phyloP scores from a whole-genome alignment of 1,140 invertebrate genomes.

The Drosophila tropicalis region DNA sequence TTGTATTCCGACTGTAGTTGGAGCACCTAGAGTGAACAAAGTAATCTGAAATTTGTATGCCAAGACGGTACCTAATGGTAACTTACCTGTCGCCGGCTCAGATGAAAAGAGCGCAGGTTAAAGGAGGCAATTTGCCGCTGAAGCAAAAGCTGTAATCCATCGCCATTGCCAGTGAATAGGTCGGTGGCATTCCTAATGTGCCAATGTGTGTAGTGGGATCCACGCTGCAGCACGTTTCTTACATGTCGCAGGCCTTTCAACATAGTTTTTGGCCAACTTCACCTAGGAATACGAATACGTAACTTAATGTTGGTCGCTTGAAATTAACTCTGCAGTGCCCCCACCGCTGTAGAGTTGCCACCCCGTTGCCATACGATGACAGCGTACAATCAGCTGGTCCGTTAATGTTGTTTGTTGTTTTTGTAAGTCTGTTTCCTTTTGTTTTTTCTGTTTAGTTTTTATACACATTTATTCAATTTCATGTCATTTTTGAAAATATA shows the following conservation, averaged over 20 bases:
- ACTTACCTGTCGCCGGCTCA: conserved; percentile 68
- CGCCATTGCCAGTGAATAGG: conserved; percentile 2
- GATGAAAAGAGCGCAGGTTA: conserved; percentile 29
- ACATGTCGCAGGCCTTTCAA: conserved; percentile 70
- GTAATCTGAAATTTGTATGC: no score
- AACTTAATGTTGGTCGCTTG: conserved; percentile 58
- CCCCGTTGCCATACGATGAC: conserved; percentile 42
- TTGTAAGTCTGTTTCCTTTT: background rate
- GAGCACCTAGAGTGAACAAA: conserved; percentile 34
- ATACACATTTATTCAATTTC: conserved; percentile 10
- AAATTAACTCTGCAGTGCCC: conserved; percentile 43
- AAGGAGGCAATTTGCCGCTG: background rate
- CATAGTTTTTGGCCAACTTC: conserved; percentile 57
- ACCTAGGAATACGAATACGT: conserved; percentile 53
- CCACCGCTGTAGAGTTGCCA: conserved; percentile 54
- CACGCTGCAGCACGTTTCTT: conserved; percentile 67
- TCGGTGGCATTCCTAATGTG: conserved; percentile 25
- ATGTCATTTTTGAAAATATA: conserved; percentile 17
- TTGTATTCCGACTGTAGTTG: conserved; percentile 84
- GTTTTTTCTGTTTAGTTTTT: background rate
- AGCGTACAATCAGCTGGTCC: conserved; percentile 49
- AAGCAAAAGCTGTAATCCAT: background rate
- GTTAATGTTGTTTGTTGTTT: conserved; percentile 19
- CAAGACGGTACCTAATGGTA: background rate
- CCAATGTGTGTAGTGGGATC: conserved; percentile 41